Evolutionary conservation across 2,888 invertebrate genomes (phyloP).

Genomic region (Macaria notata): DNA sequence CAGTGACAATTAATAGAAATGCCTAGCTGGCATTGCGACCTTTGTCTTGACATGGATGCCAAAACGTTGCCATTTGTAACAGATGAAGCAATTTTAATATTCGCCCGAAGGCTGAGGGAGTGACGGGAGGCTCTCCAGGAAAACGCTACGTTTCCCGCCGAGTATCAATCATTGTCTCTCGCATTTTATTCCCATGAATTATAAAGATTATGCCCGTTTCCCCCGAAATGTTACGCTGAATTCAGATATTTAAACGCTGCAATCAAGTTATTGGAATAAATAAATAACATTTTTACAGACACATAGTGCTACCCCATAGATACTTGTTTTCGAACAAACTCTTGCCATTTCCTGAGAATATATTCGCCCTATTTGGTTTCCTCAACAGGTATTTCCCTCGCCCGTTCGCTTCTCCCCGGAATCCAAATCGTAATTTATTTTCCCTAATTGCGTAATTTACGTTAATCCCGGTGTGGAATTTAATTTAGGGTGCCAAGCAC

Average conservation of each 20-base stretch:
- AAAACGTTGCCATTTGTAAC: slow-evolving; percentile 53
- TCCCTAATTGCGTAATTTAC: slow-evolving; percentile 66
- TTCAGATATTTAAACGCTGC: background rate
- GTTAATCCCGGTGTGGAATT: slow-evolving; percentile 60
- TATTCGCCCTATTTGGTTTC: slow-evolving; percentile 20
- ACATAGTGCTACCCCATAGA: too few species aligned
- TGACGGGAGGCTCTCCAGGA: slow-evolving; percentile 37
- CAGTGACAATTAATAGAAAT: background rate
- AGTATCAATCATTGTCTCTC: slow-evolving; percentile 66
- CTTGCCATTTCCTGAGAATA: slow-evolving; percentile 3
- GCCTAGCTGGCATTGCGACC: slow-evolving; percentile 11
- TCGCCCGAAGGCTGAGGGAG: slow-evolving; percentile 58
- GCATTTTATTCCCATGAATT: slow-evolving; percentile 45
- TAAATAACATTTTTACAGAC: too few species aligned
- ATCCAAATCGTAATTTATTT: slow-evolving; percentile 63
- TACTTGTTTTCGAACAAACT: slow-evolving; percentile 1
- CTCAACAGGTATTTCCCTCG: slow-evolving; percentile 35
- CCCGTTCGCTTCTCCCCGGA: slow-evolving; percentile 38
- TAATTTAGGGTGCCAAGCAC: slow-evolving; percentile 49
- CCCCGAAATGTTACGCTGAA: slow-evolving; percentile 3
- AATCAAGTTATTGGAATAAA: background rate
- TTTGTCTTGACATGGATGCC: slow-evolving; percentile 35
- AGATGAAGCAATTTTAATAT: slow-evolving; percentile 75
- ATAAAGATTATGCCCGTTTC: slow-evolving; percentile 37
- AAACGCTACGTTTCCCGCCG: slow-evolving; percentile 54